These are phyloP conservation scores for Ferrisia virgata DNA, from an alignment of 2,888 invertebrate species.

Conservation along the genomic window DNA sequence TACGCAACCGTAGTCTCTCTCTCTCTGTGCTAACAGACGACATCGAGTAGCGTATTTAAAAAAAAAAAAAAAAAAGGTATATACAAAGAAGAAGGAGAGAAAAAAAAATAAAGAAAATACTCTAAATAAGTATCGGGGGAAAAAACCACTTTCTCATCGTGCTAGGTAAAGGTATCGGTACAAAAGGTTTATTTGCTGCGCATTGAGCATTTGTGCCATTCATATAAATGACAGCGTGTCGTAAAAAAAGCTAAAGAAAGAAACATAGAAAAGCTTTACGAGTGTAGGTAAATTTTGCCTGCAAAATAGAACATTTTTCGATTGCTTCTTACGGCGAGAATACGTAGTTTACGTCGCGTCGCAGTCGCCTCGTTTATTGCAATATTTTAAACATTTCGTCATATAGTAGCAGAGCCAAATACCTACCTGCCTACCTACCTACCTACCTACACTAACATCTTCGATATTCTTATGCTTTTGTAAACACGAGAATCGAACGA, in stretches of 20 bases:
- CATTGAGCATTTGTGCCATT: background rate
- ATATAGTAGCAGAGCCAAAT: too few relatives aligned
- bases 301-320: background rate
- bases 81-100: too few relatives aligned
- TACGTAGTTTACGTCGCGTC: background rate
- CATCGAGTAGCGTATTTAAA: constrained; percentile 8
- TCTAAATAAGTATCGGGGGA: background rate
- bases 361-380: background rate
- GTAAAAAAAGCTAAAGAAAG: background rate
- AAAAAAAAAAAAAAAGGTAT: too few relatives aligned
- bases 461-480: background rate
- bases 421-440: too few relatives aligned
- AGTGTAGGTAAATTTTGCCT: background rate
- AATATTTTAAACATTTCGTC: too few relatives aligned
- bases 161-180: background rate
- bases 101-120: background rate
- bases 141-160: background rate
- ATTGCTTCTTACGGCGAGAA: background rate
- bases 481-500: background rate
- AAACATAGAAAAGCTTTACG: background rate
- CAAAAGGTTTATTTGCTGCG: constrained; percentile 14
- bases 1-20: background rate
- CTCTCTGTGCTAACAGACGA: background rate
- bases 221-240: constrained; percentile 18
- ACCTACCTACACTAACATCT: background rate